Evolutionary conservation across 2,113 vertebrate species (phyloP).

Genomic region (Engystomops pustulosus): DNA sequence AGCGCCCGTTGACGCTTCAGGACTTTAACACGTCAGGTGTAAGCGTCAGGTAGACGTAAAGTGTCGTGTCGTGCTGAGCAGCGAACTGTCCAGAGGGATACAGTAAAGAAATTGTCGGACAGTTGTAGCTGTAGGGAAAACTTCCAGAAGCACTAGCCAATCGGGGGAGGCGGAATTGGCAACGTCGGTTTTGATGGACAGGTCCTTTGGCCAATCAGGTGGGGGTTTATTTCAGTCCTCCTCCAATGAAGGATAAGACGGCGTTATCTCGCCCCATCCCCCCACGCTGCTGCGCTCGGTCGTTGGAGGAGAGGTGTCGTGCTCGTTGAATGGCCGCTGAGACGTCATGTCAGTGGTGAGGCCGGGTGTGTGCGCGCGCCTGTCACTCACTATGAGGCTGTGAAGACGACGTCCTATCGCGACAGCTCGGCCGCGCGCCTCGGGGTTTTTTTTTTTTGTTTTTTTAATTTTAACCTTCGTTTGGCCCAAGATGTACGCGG

Average conservation of each 20-base stretch:
- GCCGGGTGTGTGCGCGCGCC: not conserved
- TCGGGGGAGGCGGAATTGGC: not conserved
- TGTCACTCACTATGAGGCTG: constrained; percentile 10
- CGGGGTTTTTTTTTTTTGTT: too few species aligned
- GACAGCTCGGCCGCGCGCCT: too few species aligned
- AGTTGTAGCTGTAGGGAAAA: not conserved
- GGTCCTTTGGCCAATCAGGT: not conserved
- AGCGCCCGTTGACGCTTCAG: not conserved
- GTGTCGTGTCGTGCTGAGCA: not conserved
- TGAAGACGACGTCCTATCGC: not conserved
- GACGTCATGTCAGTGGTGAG: constrained; percentile 30
- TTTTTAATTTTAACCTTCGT: constrained; percentile 52
- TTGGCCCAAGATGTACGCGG: constrained; percentile 43
- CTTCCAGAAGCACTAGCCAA: constrained; percentile 10
- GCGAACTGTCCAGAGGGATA: not conserved
- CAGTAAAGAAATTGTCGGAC: too few species aligned
- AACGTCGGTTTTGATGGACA: constrained; percentile 26
- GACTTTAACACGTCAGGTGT: too few species aligned
- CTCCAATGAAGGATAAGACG: not conserved
- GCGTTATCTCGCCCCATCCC: constrained; percentile 16
- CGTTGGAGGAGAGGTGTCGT: constrained; percentile 36
- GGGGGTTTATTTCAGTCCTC: not conserved
- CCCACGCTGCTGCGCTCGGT: constrained; percentile 35
- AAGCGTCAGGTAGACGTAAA: too few species aligned
- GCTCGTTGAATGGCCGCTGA: constrained; percentile 26